A percentile compares a stretch with the other conserved stretches of the same genome.
Conservation (phyloP, 2,797 vertebrate genomes). For the Characodon lateralis region DNA sequence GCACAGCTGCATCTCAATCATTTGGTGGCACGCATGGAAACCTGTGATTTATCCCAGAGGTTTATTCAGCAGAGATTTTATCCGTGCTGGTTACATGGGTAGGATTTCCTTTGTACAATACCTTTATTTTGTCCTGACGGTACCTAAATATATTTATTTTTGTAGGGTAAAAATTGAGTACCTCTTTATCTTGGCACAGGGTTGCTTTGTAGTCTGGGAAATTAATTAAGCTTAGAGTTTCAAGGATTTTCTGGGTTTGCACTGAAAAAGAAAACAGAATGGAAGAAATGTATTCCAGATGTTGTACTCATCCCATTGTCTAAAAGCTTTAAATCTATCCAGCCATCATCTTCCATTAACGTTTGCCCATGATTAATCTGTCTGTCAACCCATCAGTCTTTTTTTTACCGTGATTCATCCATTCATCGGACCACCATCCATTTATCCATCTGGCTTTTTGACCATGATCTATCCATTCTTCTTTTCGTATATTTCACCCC, state of each 20-base stretch:
- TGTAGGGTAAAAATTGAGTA: neutral
- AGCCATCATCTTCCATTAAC: no score
- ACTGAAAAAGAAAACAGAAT: no score
- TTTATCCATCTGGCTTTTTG: no score
- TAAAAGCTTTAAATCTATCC: no score
- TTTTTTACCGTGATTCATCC: no score
- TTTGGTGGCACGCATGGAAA: neutral
- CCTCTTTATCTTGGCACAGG: neutral
- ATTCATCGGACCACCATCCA: no score
- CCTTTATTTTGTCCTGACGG: neutral
- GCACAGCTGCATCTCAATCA: slow-evolving; percentile 1
- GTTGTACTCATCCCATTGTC: no score
- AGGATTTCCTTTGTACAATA: neutral
- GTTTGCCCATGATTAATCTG: no score
- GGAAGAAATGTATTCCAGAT: no score
- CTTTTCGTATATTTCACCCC: no score
- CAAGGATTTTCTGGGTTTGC: neutral
- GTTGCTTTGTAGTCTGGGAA: neutral
- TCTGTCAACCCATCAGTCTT: no score
- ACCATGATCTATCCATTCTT: no score
- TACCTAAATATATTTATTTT: neutral
- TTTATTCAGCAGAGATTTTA: neutral
- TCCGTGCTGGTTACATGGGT: neutral
- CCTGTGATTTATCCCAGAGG: neutral
- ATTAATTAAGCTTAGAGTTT: neutral